Base-by-base conservation (phyloP, 2,113 vertebrate genomes). In the Cottus gobio region DNA sequence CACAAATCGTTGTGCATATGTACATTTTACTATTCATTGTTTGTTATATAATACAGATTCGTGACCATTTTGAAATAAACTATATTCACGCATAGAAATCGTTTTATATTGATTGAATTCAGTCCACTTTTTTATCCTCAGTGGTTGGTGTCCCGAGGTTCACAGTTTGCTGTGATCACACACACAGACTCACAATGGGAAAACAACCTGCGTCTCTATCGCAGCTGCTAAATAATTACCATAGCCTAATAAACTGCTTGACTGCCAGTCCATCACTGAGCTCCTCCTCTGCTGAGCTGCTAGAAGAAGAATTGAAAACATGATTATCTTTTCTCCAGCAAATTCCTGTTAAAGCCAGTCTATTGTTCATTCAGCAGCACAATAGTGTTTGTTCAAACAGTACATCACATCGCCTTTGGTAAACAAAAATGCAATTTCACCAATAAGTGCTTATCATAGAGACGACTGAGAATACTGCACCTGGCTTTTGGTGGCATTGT, bases 401-500 rank as follows among this genome's bases (percentile, higher is more conserved):
- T 58, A 42, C 62, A 66, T 67, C 12, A 24, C 16, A 71, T 60
- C 3, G 5, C 78, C 82, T 85, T 87, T 46, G 54, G 80, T 83
- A 89, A 91, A 91, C 82, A 93, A 66, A 79, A 72, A 77, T n/a
- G 44, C 20, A 46, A 87, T 90, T 83, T 76, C 52, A 54, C 36
- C 68, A 39, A 16, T 80, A 60, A 84, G 82, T 63, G 57, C 71
- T 68, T 72, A 79, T 73, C 34, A 2, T 4, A 69, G 24, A 77
- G 18, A 50, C 22, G 0, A 63, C 26, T 86, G 86, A 92, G 70
- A 79, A 84, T 57, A 78, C 74, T 71, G 63, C 96, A 98, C 97
- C 96, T 95, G 93, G 89, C 75, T 91, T 71, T 54, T n/a, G 61
- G 68, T 54, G 28, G 80, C 96, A 97, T 72, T 91, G 78, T 91